phyloP scores from a whole-genome alignment of 2,113 vertebrate species.

The Prunella himalayana region DNA sequence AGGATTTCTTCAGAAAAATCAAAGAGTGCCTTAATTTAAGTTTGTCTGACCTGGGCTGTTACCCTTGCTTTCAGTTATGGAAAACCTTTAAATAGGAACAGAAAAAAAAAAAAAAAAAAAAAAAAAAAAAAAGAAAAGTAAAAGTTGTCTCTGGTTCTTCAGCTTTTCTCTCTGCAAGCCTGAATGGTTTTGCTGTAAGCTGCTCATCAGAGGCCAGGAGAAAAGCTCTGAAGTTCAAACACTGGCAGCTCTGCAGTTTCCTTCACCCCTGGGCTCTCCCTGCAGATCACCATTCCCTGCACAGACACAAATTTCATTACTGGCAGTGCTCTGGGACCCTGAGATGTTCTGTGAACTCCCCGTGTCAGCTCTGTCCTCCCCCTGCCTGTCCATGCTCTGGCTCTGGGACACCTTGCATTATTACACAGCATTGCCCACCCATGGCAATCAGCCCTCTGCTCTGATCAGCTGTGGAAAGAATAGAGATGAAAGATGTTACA shows the following conservation, averaged over 20 bases:
- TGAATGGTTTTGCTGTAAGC: background rate
- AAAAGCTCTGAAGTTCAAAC: background rate
- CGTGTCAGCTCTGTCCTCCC: background rate
- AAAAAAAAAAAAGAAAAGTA: background rate
- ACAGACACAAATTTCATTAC: background rate
- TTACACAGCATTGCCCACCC: background rate
- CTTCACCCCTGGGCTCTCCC: background rate
- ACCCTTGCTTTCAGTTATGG: background rate
- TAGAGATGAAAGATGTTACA: background rate
- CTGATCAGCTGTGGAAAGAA: background rate
- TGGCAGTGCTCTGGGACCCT: background rate
- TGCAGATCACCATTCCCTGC: background rate
- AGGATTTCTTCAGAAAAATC: constrained; percentile 2
- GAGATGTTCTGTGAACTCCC: background rate
- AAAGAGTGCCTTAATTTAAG: background rate
- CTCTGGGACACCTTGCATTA: background rate
- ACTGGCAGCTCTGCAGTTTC: background rate
- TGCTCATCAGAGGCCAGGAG: background rate
- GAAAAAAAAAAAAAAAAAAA: background rate
- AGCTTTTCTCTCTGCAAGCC: background rate
- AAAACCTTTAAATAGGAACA: constrained; percentile 11
- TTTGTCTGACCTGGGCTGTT: constrained; percentile 1
- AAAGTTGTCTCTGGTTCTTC: background rate
- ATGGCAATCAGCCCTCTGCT: background rate
- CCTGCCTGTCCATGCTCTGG: background rate